Base-by-base conservation (phyloP, 1,140 invertebrate species). In the Heterodera schachtii region DNA sequence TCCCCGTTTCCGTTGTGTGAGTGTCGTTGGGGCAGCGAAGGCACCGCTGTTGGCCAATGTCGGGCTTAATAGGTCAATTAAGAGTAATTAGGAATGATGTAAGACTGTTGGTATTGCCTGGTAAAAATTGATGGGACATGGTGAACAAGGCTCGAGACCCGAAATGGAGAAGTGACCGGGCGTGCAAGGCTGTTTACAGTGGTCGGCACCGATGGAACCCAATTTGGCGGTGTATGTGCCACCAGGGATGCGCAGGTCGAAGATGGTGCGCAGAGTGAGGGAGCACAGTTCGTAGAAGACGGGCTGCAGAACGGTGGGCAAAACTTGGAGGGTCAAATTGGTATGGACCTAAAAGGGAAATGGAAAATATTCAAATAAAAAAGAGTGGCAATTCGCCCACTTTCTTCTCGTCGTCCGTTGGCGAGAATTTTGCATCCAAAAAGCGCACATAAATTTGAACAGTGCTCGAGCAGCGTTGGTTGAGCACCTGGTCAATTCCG, bases 281-380 rank as follows among this genome's bases (percentile, higher is more conserved):
- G 96, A 95, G 89, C 96, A 98, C 1, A 97, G 92, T 85, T 98
- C 95, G 89, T 97, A 98, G 0, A 98, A 91, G 88, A 95, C 94
- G 4, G 94, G 94, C 91, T 97, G 95, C 81, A 93, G 93, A 44
- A 96, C 93, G 19, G 94, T 93, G 2, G 96, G 95, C 71, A 94
- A 92, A 80, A 98, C 94, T n/a, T 94, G 93, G 3, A 97, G 90
- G 21, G 95, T 93, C 83, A 95, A 96, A 88, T 95, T 94, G 90
- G 95, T 94, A 9, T 79, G 76, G 64, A 90, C 79, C 78, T 80
- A 47, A 47, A 66, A 47, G 31, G 31, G 31, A 31, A 31, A 31
- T 31, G 31, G 31, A 31, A n/a, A 80, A 43, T 41, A 44, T 19
- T 90, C 83, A 80, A 43, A n/a, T 43, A 76, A 21, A 52, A 6